A percentile compares a stretch with the other conserved stretches of the same genome.
Evolutionary conservation across 2,797 vertebrate species (phyloP).

Genomic region (Coreius guichenoti): DNA sequence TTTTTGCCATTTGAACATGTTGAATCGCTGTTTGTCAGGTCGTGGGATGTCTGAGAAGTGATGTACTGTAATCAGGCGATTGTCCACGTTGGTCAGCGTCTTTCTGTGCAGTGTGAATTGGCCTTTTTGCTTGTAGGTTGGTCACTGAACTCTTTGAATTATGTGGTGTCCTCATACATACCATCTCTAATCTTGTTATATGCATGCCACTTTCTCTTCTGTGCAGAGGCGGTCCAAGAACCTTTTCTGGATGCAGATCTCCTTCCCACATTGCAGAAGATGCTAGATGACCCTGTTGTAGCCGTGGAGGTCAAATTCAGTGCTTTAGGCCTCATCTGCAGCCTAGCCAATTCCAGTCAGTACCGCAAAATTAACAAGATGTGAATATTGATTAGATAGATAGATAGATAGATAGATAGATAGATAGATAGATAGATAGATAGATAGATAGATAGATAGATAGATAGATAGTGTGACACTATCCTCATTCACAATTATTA

Average conservation of each 20-base stretch:
- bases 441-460: too few relatives aligned
- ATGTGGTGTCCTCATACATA: not conserved
- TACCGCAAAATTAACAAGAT: conserved; percentile 15
- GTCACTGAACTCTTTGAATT: not conserved
- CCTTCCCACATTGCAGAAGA: conserved; percentile 81
- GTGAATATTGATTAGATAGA: too few relatives aligned
- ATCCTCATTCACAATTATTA: not conserved
- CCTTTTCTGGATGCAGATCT: conserved; percentile 79
- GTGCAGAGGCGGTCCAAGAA: conserved; percentile 80
- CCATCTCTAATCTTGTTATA: not conserved
- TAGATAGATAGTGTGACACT: not conserved
- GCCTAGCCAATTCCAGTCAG: conserved; percentile 85
- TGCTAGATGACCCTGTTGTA: conserved; percentile 82
- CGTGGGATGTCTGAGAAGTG: not conserved
- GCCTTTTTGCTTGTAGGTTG: not conserved
- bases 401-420: too few relatives aligned
- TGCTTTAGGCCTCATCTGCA: conserved; percentile 85
- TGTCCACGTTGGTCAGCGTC: not conserved
- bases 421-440: too few relatives aligned
- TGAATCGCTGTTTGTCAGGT: not conserved
- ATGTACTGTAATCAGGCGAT: not conserved
- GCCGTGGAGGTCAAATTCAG: conserved; percentile 88
- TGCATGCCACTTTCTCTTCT: not conserved
- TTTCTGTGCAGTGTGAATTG: not conserved
- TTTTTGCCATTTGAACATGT: not conserved